Base-by-base conservation (phyloP, 1,140 invertebrate species). In the Papilio polytes region DNA sequence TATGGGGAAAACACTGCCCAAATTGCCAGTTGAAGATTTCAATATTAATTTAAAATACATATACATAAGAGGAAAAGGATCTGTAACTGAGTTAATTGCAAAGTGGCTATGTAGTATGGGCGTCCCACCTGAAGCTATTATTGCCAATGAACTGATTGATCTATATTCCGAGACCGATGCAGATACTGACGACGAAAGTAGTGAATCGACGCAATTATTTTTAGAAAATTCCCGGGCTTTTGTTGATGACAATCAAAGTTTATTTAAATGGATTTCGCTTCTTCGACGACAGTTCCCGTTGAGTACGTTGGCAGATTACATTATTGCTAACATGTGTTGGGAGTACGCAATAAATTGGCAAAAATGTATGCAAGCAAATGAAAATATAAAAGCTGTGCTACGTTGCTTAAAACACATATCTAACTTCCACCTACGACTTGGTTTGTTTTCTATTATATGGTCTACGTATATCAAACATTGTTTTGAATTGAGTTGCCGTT, bases 301-400 rank as follows among this genome's bases (percentile, higher is more conserved):
- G 80, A 99, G 98, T 93, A 95, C 99, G 51, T 96, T 97, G 36
- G 96, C 97, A 46, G 97, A 97, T 86, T 96, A 97, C 48, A 91
- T 99, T 44, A 93, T 99, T 51, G 96, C 97, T 13, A 98, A 99
- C 92, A 97, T 98, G 95, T 97, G 97, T 85, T 99, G 98, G 98
- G 98, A 99, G 90, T 98, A 98, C 94, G 96, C 97, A 80, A 96
- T 97, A 82, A 96, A 96, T 77, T 99, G 98, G 98, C 97, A 97
- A 90, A 98, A 97, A 92, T 96, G 97, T 85, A 96, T 97, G 80
- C 96, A 97, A 73, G 95, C 96, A 78, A 95, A 97, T n/a, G 92
- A 96, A 20, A 94, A 96, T 84, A 94, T 98, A 3, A 93, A 96
- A 82, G 96, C 96, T 13, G 96, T 97, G 0, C 85, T 98, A 2